Evolutionary conservation across 2,888 invertebrate genomes (phyloP).

Genomic region (Terebella lapidaria): DNA sequence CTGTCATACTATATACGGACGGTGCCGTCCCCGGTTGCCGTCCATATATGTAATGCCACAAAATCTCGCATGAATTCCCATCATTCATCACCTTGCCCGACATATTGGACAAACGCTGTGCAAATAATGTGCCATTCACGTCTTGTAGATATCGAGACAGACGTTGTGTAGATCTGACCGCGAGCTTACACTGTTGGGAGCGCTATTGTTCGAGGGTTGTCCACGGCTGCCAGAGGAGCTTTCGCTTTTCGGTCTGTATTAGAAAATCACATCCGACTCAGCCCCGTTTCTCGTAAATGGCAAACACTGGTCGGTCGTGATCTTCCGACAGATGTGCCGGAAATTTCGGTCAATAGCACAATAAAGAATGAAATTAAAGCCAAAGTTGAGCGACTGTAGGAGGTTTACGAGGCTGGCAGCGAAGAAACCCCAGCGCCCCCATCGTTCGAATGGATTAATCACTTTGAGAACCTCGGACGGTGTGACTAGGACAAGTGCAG

Average conservation of each 20-base stretch:
- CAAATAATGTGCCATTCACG: no score
- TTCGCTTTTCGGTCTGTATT: neutral
- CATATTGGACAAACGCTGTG: no score
- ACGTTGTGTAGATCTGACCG: no score
- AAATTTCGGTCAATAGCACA: conserved; percentile 73
- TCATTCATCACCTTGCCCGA: no score
- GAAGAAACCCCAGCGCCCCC: conserved; percentile 11
- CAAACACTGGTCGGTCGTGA: neutral
- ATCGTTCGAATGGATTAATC: conserved; percentile 19
- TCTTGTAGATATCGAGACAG: no score
- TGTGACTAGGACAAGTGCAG: conserved; percentile 39
- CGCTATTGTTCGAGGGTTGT: neutral
- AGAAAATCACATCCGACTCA: neutral
- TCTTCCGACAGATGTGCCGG: conserved; percentile 44
- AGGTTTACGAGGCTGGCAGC: conserved; percentile 11
- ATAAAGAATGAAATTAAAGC: conserved; percentile 72
- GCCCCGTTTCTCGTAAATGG: neutral
- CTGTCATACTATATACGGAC: no score
- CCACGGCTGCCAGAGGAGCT: neutral
- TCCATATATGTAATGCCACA: no score
- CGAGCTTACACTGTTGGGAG: no score
- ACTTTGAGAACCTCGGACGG: conserved; percentile 45
- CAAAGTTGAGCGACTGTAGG: conserved; percentile 59
- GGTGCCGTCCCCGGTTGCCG: no score
- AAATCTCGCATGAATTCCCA: no score